Base-by-base conservation (phyloP, 2,888 invertebrate genomes). In the Candidula unifasciata region DNA sequence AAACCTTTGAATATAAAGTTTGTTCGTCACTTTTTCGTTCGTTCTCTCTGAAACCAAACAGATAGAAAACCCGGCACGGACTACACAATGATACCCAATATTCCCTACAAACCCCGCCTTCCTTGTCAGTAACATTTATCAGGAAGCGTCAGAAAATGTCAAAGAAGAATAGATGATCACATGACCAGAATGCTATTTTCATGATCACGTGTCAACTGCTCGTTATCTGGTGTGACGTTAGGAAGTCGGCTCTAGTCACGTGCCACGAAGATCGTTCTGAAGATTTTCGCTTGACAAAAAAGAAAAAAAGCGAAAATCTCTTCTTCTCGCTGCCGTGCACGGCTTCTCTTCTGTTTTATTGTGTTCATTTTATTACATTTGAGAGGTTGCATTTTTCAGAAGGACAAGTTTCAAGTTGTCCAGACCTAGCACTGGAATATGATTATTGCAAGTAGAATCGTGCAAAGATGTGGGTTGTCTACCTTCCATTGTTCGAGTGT, bases 141-240 rank as follows among this genome's bases (percentile, higher is more conserved):
- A 44, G 44, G 13, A 44, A 44, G 44, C 44, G 44, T 44, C 44
- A 44, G 44, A 44, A 44, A 66, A 66, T n/a, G 66, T 27, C 66
- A 66, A n/a, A 66, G 27, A 27, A 24, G 27, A 66, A 10, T 27
- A 76, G 76, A 76, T 66, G 64, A 79, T 79, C 35, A 79, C 78
- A 79, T 79, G 78, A 64, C 64, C 24, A 64, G 78, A 35, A 35
- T 66, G 78, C 64, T 44, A 66, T 79, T 64, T 66, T 64, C 30
- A 21, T 10, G 76, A 79, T 79, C 78, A 79, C 78, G 78, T 79
- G 64, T 57, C 57, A 57, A 54, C 18, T 57, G 76, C 76, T 57
- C 57, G 30, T 54, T 30, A 52, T 21, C 30, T 30, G 2, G 54
- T 21, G 57, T 76, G 76, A 76, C 57, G 57, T 54, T 44, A 57